Evolutionary conservation across 2,113 vertebrate genomes (phyloP).

Genomic region (Synchiropus splendidus): DNA sequence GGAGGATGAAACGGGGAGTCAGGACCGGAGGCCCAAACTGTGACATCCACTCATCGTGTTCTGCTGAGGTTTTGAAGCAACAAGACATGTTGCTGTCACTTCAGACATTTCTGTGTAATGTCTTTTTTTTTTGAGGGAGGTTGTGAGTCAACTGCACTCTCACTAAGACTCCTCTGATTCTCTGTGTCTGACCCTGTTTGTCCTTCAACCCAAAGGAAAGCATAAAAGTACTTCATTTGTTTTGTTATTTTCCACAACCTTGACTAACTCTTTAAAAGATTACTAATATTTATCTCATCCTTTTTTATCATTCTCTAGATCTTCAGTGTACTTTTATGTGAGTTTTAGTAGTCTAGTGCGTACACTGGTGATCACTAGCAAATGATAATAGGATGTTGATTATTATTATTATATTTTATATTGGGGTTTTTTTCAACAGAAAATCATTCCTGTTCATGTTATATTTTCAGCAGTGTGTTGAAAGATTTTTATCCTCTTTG

Average conservation of each 20-base stretch:
- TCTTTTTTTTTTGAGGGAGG: conserved; percentile 35
- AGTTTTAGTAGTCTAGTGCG: conserved; percentile 37
- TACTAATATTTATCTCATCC: conserved; percentile 63
- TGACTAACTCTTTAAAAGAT: conserved; percentile 46
- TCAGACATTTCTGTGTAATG: conserved; percentile 41
- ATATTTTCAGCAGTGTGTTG: too few relatives aligned
- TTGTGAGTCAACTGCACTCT: conserved; percentile 44
- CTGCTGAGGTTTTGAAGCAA: conserved; percentile 52
- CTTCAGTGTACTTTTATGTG: conserved; percentile 44
- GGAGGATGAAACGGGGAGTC: conserved; percentile 23
- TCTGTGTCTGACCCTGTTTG: conserved; percentile 2
- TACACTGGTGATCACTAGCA: conserved; percentile 38
- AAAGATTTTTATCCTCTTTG: conserved; percentile 55
- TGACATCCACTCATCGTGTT: conserved; percentile 45
- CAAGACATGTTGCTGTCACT: conserved; percentile 31
- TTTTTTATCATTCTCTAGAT: conserved; percentile 68
- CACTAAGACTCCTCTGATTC: conserved; percentile 39
- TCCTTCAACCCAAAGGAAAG: not conserved
- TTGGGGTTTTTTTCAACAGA: conserved; percentile 58
- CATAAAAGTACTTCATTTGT: conserved; percentile 47
- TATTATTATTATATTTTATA: conserved; percentile 74
- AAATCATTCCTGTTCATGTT: conserved; percentile 5
- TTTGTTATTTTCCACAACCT: conserved; percentile 62
- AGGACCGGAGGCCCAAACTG: conserved; percentile 49
- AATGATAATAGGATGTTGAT: conserved; percentile 41